phyloP scores from a whole-genome alignment of 2,113 vertebrate species.

The Triplophysa tibetana region DNA sequence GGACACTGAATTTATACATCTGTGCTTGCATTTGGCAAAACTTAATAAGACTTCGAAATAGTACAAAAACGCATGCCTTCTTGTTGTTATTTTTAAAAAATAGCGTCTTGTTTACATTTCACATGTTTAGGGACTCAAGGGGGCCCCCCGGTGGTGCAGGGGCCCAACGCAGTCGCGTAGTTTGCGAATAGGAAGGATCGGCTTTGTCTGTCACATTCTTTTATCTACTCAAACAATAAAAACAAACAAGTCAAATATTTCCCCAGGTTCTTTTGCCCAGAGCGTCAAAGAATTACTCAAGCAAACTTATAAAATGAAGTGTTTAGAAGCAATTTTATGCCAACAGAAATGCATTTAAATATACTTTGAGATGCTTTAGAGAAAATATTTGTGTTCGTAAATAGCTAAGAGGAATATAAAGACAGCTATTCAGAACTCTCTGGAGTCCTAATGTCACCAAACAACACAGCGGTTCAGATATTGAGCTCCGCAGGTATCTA shows the following conservation, averaged over 20 bases:
- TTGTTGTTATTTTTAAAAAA: too few species aligned
- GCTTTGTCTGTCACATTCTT: slow-evolving; percentile 26
- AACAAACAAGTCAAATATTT: slow-evolving; percentile 51
- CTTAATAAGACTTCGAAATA: too few species aligned
- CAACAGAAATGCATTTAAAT: background rate
- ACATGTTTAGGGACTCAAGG: too few species aligned
- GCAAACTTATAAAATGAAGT: background rate
- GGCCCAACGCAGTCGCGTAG: too few species aligned
- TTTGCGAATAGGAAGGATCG: too few species aligned
- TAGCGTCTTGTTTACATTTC: too few species aligned
- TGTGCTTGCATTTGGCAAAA: too few species aligned
- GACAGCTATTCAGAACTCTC: background rate
- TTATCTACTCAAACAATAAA: slow-evolving; percentile 53
- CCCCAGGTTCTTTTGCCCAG: slow-evolving; percentile 38
- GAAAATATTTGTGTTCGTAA: background rate
- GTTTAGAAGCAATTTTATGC: background rate
- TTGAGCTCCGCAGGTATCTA: slow-evolving; percentile 42
- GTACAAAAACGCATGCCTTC: too few species aligned
- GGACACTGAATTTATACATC: too few species aligned
- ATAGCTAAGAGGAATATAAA: slow-evolving; percentile 10
- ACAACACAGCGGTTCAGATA: slow-evolving; percentile 16
- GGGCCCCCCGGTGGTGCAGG: too few species aligned
- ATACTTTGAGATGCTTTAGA: background rate
- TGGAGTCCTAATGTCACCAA: background rate
- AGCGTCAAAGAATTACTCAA: background rate